Base-by-base conservation (phyloP, 2,113 vertebrate species). In the Pristiophorus japonicus region DNA sequence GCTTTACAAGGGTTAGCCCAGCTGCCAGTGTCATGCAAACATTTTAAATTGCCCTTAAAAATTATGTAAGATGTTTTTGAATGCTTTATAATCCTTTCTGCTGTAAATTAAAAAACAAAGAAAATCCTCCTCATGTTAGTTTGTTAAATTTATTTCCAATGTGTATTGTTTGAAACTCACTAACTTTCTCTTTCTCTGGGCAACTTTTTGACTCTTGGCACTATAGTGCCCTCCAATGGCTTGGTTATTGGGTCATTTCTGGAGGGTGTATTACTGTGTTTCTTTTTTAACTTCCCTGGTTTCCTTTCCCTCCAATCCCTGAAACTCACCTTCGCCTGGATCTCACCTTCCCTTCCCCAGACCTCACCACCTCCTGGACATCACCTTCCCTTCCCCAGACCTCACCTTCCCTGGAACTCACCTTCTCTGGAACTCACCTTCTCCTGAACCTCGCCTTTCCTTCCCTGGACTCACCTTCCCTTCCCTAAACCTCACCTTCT, bases 51-150 rank as follows among this genome's bases (percentile, higher is more conserved):
- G 99, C 99, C 99, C 99, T 99, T 99, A 99, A 99, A 98, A 94
- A 94, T 94, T 99, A 99, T 99, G 98, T 98, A 99, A 99, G 98
- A 99, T 99, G 99, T 99, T 99, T 99, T 99, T 99, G 99, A 99
- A 99, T 99, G 99, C 99, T 99, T 99, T 99, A 99, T 99, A 99
- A 94, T 99, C 99, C 99, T 99, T 99, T 99, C 99, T 99, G 99
- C 99, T 99, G 99, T 99, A 99, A 99, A 99, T 99, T 99, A 99
- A 99, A 99, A 96, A 97, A 97, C 97, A 98, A 98, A 98, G 98
- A 98, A 99, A 98, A 98, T 98, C 98, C 97, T 98, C 98, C 98
- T 97, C 98, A 97, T 97, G 97, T 95, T 96, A 97, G 95, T 59
- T 96, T 97, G 87, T 0, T 94, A 94, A 94, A 47, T 96, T 96